Evolutionary conservation across 2,113 vertebrate genomes (phyloP), one percentile per base, ranked within the genome.

Genomic region (Saccopteryx bilineata): DNA sequence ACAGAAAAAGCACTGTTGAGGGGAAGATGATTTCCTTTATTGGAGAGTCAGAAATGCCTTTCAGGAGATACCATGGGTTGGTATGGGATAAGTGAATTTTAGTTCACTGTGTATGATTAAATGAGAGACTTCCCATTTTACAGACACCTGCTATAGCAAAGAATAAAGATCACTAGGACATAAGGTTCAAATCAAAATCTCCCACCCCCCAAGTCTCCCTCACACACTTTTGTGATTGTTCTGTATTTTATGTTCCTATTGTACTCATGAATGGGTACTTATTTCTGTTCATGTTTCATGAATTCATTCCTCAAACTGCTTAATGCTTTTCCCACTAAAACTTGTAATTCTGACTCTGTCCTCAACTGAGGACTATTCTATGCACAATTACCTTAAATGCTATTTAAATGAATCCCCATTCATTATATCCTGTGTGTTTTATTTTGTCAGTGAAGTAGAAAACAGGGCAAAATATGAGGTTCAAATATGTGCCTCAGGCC

Each of bases 371-470:
- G 9, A 46, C 3, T 56, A 5, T 56, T 84, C n/a, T 56, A 10
- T 68, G 11, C 5, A 28, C 14, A 68, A 24, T 66, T n/a, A 87
- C 2, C 28, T 75, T 26, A 54, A 65, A 28, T 75, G 48, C 23
- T 78, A 56, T 68, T 93, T 31, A 3, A 96, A 82, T 61, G 11
- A 85, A 93, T 33, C 48, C 31, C 13, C 23, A 26, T 78, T 94
- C 52, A 50, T 21, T 82, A 52, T 74, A 80, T 79, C 21, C 31
- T 60, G 31, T 33, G 28, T 79, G 65, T 65, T 78, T 91, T 52
- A 86, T 91, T 97, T 85, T 54, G 1, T 90, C 31, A 56, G 13
- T 63, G 15, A 95, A 19, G 12, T 75, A 7, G 74, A 71, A 82
- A 82, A 3, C 11, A 23, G 11, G n/a, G 1, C 31, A 48, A 28